Conservation (phyloP, 2,113 vertebrate species). For the Elgaria multicarinata region DNA sequence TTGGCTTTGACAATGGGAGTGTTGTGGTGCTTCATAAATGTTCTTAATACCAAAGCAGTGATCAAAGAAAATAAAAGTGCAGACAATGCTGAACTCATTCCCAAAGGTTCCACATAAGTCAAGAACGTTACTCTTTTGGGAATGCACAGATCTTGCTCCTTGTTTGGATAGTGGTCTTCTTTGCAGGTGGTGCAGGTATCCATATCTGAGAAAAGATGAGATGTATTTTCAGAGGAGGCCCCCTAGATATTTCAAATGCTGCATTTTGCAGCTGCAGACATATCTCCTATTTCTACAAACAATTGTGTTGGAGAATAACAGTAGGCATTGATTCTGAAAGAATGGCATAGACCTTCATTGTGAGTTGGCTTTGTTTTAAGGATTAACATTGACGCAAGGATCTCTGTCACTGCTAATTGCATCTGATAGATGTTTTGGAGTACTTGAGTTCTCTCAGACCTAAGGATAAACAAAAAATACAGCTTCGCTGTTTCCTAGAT, state of each 20-base stretch:
- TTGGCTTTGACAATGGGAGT: conserved; percentile 19
- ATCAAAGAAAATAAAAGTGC: not conserved
- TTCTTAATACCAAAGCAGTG: not conserved
- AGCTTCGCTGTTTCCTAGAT: too few relatives aligned
- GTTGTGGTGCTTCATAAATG: not conserved
- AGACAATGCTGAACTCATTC: not conserved
- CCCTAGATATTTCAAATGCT: not conserved
- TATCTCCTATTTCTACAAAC: not conserved
- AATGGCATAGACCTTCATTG: too few relatives aligned
- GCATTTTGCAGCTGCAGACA: not conserved
- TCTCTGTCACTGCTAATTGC: too few relatives aligned
- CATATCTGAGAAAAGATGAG: not conserved
- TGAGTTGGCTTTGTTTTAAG: too few relatives aligned
- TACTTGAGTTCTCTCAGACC: too few relatives aligned
- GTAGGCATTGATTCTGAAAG: too few relatives aligned
- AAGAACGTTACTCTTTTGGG: not conserved
- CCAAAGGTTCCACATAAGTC: not conserved
- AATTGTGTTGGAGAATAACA: too few relatives aligned
- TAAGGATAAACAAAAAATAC: too few relatives aligned
- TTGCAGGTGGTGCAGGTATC: not conserved
- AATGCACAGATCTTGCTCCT: not conserved
- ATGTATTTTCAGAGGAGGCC: not conserved
- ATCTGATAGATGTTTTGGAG: too few relatives aligned
- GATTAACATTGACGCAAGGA: too few relatives aligned
- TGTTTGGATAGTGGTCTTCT: conserved; percentile 8